These are phyloP conservation scores for Drosophila borealis DNA, from an alignment of 2,888 invertebrate species.

Conservation along the genomic window DNA sequence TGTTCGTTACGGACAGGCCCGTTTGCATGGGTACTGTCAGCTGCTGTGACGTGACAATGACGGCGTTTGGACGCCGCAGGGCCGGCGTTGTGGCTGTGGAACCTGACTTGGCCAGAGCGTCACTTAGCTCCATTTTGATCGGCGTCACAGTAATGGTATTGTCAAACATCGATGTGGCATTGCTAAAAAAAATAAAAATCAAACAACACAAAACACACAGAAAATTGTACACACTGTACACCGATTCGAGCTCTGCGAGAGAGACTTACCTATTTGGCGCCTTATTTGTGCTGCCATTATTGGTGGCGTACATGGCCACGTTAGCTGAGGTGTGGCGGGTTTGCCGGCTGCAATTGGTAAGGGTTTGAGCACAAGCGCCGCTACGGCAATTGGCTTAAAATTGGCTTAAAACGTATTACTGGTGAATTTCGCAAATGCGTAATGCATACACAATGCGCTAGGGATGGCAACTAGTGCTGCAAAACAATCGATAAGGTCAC, in stretches of 20 bases:
- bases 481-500: constrained; percentile 43
- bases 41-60: constrained; percentile 54
- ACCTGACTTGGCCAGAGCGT: constrained; percentile 46
- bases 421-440: constrained; percentile 70
- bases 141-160: constrained; percentile 73
- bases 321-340: constrained; percentile 26
- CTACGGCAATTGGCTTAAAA: constrained; percentile 33
- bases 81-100: constrained; percentile 27
- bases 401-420: constrained; percentile 32
- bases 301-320: constrained; percentile 74
- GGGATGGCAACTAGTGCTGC: constrained; percentile 38
- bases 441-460: constrained; percentile 68
- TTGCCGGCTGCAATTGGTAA: constrained; percentile 31
- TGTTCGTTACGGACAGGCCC: constrained; percentile 27
- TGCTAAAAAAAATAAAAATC: constrained; percentile 39
- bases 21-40: constrained; percentile 48
- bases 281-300: constrained; percentile 74
- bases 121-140: constrained; percentile 63
- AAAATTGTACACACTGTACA: constrained; percentile 50
- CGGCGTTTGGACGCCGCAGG: constrained; percentile 56
- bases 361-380: constrained; percentile 20
- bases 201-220: constrained; percentile 1
- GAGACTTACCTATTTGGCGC: constrained; percentile 72
- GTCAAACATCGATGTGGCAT: constrained; percentile 68
- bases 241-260: constrained; percentile 11